These are phyloP conservation scores for Epirrita christyi DNA, from an alignment of 2,888 invertebrate genomes.

Conservation along the genomic window DNA sequence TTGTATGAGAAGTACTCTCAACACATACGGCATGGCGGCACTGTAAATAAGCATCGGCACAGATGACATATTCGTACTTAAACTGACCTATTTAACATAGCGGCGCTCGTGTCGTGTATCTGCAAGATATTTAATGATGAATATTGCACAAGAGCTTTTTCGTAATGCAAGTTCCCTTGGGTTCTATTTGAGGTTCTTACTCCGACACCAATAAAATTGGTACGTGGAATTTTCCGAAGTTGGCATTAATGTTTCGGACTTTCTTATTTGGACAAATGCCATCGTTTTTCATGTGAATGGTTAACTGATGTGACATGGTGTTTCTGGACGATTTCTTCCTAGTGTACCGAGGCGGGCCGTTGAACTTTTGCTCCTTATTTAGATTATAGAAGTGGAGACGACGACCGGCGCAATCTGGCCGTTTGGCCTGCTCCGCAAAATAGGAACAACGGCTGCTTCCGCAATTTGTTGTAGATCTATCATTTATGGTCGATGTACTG, in stretches of 20 bases:
- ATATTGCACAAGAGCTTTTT: neutral
- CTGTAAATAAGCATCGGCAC: conserved; percentile 41
- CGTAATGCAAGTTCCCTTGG: conserved; percentile 1
- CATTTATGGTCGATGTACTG: conserved; percentile 28
- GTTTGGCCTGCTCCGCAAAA: conserved; percentile 68
- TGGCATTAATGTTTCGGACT: neutral
- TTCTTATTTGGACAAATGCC: conserved; percentile 26
- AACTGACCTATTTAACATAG: conserved; percentile 64
- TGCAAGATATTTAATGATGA: conserved; percentile 19
- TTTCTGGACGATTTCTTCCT: conserved; percentile 66
- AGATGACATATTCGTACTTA: conserved; percentile 52
- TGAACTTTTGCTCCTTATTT: conserved; percentile 85
- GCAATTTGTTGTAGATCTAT: conserved; percentile 62
- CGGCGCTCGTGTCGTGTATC: conserved; percentile 31
- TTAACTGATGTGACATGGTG: conserved; percentile 45
- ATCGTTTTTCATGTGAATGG: conserved; percentile 21
- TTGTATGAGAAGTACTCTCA: conserved; percentile 44
- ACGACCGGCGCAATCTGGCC: conserved; percentile 70
- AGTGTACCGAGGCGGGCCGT: conserved; percentile 70
- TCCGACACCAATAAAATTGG: neutral
- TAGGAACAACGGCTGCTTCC: conserved; percentile 70
- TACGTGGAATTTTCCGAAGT: conserved; percentile 4
- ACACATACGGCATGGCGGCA: conserved; percentile 29
- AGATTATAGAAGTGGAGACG: conserved; percentile 82
- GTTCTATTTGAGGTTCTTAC: neutral